Evolutionary conservation across 2,888 invertebrate genomes (phyloP).

Genomic region (Elysia crispata): DNA sequence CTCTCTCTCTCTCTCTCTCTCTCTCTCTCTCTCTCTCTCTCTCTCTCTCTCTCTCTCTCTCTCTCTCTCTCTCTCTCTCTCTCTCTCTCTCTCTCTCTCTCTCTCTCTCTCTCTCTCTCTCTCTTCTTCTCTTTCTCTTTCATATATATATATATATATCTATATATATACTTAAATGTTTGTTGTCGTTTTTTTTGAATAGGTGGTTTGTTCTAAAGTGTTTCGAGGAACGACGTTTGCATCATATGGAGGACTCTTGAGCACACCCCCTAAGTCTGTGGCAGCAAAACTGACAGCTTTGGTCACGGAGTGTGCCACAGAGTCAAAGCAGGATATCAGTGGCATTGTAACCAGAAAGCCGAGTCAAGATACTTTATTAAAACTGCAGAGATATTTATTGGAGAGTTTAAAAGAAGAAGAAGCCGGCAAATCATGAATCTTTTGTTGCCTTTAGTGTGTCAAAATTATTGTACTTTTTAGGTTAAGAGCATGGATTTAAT

Average conservation of each 20-base stretch:
- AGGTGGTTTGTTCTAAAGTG: conserved; percentile 55
- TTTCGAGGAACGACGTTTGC: conserved; percentile 42
- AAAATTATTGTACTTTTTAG: no score
- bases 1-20: not conserved
- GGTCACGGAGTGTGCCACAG: conserved; percentile 28
- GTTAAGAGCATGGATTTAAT: no score
- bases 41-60: conserved; percentile 12
- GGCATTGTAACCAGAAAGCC: conserved; percentile 6
- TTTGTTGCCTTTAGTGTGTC: no score
- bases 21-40: not conserved
- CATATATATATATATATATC: not conserved
- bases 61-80: conserved; percentile 34
- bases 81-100: conserved; percentile 42
- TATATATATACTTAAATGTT: not conserved
- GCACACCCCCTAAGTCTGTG: conserved; percentile 48
- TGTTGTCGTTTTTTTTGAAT: not conserved
- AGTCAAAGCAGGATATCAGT: not conserved
- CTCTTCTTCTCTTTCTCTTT: conserved; percentile 19
- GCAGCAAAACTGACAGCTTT: conserved; percentile 39
- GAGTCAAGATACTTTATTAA: not conserved
- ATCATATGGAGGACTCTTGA: conserved; percentile 46
- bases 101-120: conserved; percentile 37
- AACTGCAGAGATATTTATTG: not conserved
- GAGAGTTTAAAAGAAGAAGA: conserved; percentile 5
- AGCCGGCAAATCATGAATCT: not conserved